phyloP scores from a whole-genome alignment of 2,113 vertebrate genomes.

The Chloroceryle aenea region DNA sequence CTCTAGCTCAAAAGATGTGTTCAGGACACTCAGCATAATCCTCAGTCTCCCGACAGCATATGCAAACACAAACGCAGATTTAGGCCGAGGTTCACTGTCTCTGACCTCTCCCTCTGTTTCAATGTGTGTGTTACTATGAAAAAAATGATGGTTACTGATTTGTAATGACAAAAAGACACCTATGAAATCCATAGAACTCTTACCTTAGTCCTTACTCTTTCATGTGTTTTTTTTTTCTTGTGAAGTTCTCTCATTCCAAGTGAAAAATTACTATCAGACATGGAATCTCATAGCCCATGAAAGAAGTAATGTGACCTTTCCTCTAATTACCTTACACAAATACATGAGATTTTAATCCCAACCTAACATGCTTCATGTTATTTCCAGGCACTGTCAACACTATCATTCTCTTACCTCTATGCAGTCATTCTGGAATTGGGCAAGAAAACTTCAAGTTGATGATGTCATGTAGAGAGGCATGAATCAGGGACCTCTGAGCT shows the following conservation, averaged over 20 bases:
- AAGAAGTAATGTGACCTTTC: neutral
- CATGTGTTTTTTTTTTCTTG: neutral
- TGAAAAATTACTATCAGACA: neutral
- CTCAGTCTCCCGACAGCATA: neutral
- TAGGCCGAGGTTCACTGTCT: neutral
- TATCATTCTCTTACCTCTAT: neutral
- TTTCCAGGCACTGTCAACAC: neutral
- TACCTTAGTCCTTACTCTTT: neutral
- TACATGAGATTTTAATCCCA: neutral
- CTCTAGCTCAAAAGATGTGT: neutral
- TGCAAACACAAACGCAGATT: neutral
- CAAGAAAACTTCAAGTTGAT: neutral
- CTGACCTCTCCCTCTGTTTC: neutral
- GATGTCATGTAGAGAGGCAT: fast-evolving
- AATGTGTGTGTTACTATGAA: neutral
- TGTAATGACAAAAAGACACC: neutral
- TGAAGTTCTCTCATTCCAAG: neutral
- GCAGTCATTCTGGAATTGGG: neutral
- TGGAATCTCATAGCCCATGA: neutral
- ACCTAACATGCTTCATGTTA: neutral
- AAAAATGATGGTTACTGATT: neutral
- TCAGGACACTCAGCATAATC: neutral
- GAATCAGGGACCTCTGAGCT: neutral
- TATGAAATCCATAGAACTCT: neutral
- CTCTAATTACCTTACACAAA: neutral